Conservation (phyloP, 2,888 invertebrate species). For the Aromia moschata region DNA sequence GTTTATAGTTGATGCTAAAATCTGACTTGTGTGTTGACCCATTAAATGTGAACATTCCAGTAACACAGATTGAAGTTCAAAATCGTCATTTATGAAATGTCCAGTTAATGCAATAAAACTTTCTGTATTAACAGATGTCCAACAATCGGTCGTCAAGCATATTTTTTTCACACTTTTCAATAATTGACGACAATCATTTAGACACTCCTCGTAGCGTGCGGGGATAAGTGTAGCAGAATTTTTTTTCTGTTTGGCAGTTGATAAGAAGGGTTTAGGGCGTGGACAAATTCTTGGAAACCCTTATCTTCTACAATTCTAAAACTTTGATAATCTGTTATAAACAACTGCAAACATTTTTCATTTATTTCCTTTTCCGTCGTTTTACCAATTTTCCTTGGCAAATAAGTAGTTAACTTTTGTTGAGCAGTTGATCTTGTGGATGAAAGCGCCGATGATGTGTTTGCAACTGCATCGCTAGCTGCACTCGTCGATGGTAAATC, state of each 20-base stretch:
- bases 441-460: too few species aligned
- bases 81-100: constrained; percentile 44
- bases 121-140: constrained; percentile 49
- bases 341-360: too few species aligned
- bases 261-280: constrained; percentile 26
- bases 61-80: constrained; percentile 38
- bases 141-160: constrained; percentile 32
- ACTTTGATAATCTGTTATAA: too few species aligned
- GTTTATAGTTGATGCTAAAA: constrained; percentile 33
- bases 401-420: too few species aligned
- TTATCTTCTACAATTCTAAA: neutral
- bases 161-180: constrained; percentile 15
- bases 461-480: too few species aligned
- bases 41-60: constrained; percentile 39
- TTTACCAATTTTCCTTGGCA: too few species aligned
- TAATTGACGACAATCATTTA: constrained; percentile 16
- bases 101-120: constrained; percentile 49
- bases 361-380: too few species aligned
- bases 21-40: constrained; percentile 40
- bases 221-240: constrained; percentile 26
- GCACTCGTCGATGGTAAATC: too few species aligned
- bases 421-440: too few species aligned
- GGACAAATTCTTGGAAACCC: constrained; percentile 10
- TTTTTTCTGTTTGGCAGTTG: constrained; percentile 29
- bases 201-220: constrained; percentile 29